These are phyloP conservation scores for Probosciger aterrimus DNA, from an alignment of 2,113 vertebrate genomes.

Conservation along the genomic window DNA sequence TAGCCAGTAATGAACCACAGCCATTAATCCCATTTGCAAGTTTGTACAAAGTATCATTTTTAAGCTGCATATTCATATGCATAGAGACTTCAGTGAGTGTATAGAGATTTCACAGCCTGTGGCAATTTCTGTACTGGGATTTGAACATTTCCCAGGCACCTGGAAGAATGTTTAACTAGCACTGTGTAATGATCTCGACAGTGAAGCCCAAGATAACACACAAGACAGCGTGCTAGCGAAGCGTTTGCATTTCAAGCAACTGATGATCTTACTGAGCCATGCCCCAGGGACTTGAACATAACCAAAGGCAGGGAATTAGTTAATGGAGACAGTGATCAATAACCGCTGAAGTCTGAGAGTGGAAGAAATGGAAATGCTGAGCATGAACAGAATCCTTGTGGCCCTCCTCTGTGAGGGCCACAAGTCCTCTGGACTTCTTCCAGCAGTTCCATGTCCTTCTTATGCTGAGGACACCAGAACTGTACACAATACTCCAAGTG, in stretches of 20 bases:
- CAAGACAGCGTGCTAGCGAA: not conserved
- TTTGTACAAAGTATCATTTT: constrained; percentile 25
- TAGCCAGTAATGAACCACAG: constrained; percentile 19
- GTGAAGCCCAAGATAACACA: not conserved
- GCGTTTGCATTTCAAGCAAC: not conserved
- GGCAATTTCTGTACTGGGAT: not conserved
- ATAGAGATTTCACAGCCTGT: not conserved
- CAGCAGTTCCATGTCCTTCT: no score
- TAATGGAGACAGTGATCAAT: not conserved
- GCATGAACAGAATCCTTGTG: not conserved
- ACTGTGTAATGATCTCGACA: not conserved
- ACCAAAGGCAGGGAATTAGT: not conserved
- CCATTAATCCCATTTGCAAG: constrained; percentile 30
- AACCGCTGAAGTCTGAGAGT: not conserved
- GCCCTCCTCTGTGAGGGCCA: no score
- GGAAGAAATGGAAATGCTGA: not conserved
- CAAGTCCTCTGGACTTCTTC: no score
- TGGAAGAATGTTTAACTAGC: not conserved
- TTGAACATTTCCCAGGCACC: not conserved
- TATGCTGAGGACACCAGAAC: no score
- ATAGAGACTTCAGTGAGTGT: not conserved
- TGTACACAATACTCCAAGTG: no score
- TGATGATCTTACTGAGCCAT: not conserved
- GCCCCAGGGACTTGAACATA: not conserved
- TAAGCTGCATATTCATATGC: not conserved